These are phyloP conservation scores for Syngnathus scovelli DNA, from an alignment of 2,113 vertebrate species.

Conservation along the genomic window DNA sequence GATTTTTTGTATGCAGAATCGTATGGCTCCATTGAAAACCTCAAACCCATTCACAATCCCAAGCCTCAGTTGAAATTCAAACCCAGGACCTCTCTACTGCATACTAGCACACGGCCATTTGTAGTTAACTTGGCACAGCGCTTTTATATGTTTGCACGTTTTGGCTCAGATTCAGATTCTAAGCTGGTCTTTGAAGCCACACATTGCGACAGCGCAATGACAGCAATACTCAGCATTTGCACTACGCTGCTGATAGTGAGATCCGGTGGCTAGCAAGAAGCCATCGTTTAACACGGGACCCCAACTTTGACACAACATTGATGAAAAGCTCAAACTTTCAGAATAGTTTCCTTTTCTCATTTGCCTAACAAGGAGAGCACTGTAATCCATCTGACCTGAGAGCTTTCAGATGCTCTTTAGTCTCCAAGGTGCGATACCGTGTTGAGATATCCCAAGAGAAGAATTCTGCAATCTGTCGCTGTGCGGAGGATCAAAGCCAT, in stretches of 20 bases:
- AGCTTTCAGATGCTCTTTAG: conserved; percentile 64
- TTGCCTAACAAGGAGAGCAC: conserved; percentile 54
- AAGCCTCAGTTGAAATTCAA: too few species aligned
- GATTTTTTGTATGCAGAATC: conserved; percentile 23
- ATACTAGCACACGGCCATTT: too few species aligned
- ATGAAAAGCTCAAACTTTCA: conserved; percentile 57
- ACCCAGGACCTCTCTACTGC: too few species aligned
- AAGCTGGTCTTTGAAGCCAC: too few species aligned
- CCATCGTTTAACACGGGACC: neutral
- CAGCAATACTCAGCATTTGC: too few species aligned
- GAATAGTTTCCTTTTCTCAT: conserved; percentile 47
- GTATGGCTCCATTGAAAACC: neutral
- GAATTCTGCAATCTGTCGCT: conserved; percentile 60
- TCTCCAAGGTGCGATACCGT: conserved; percentile 56
- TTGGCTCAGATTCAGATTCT: too few species aligned
- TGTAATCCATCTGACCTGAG: conserved; percentile 57
- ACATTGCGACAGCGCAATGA: too few species aligned
- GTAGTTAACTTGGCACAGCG: too few species aligned
- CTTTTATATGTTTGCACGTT: too few species aligned
- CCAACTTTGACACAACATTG: conserved; percentile 13
- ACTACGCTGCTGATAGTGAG: too few species aligned
- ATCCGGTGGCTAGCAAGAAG: neutral
- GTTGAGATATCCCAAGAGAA: conserved; percentile 60
- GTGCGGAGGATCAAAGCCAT: conserved; percentile 70
- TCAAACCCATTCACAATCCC: too few species aligned